phyloP scores from a whole-genome alignment of 2,888 invertebrate genomes.

The Drosophila mercatorum region DNA sequence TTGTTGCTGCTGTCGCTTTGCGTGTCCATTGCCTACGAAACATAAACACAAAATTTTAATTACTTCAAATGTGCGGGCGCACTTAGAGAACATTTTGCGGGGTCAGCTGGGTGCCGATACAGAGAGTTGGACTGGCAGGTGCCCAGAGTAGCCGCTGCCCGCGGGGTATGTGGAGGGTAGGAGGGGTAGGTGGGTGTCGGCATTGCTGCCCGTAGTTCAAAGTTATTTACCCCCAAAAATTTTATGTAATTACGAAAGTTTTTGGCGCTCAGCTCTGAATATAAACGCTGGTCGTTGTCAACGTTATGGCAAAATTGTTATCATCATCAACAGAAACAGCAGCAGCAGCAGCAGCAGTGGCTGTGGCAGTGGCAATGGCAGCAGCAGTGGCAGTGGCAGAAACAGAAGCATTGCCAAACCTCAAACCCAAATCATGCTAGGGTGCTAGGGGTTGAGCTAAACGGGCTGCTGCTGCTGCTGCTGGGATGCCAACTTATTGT shows the following conservation, averaged over 20 bases:
- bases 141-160: constrained; percentile 36
- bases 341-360: constrained; percentile 17
- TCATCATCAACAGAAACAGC: constrained; percentile 65
- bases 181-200: not conserved
- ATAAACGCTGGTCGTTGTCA: constrained; percentile 76
- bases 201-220: constrained; percentile 58
- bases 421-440: constrained; percentile 49
- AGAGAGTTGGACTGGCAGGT: constrained; percentile 23
- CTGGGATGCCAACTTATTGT: constrained; percentile 72
- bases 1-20: constrained; percentile 17
- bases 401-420: constrained; percentile 49
- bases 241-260: constrained; percentile 81
- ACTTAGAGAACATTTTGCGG: constrained; percentile 73
- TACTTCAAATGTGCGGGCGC: constrained; percentile 77
- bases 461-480: constrained; percentile 15
- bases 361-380: constrained; percentile 9
- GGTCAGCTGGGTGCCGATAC: constrained; percentile 55
- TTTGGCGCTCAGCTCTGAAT: constrained; percentile 69
- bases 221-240: constrained; percentile 78
- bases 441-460: constrained; percentile 3
- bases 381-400: constrained; percentile 13
- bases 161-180: not conserved
- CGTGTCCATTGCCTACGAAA: constrained; percentile 58
- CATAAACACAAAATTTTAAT: constrained; percentile 79
- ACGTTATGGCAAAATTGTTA: constrained; percentile 78